phyloP scores from a whole-genome alignment of 2,888 invertebrate species.

The Drosophila suboccidentalis region DNA sequence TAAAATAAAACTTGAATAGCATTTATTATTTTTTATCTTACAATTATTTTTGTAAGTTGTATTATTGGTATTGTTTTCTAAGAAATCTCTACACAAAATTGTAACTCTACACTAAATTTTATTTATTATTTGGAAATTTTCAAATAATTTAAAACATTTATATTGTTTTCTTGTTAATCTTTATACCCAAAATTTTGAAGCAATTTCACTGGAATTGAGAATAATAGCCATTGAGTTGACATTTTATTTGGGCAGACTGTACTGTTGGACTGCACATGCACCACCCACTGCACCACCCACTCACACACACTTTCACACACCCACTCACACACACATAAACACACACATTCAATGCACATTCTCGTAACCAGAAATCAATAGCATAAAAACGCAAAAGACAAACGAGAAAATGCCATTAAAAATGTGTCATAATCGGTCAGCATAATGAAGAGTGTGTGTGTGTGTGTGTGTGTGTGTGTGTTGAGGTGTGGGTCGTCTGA shows the following conservation, averaged over 20 bases:
- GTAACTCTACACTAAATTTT: too few species aligned
- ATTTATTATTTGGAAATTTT: conserved; percentile 24
- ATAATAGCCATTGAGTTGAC: conserved; percentile 33
- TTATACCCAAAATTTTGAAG: too few species aligned
- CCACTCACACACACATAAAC: background rate
- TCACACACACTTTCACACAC: background rate
- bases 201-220: conserved; percentile 44
- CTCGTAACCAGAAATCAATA: conserved; percentile 67
- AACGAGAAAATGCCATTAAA: conserved; percentile 79
- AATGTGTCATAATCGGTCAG: conserved; percentile 81
- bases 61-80: too few species aligned
- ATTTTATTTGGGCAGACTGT: conserved; percentile 13
- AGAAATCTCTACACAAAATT: too few species aligned
- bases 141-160: too few species aligned
- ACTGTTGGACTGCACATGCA: conserved; percentile 2
- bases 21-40: too few species aligned
- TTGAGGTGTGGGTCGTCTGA: background rate
- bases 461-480: too few species aligned
- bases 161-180: too few species aligned
- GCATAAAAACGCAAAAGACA: conserved; percentile 66
- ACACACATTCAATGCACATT: background rate
- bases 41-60: too few species aligned
- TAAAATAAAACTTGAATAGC: too few species aligned
- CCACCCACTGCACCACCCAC: background rate
- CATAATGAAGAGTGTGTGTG: conserved; percentile 57